Base-by-base conservation (phyloP, 2,888 invertebrate genomes). In the Orthonychiurus folsomi region DNA sequence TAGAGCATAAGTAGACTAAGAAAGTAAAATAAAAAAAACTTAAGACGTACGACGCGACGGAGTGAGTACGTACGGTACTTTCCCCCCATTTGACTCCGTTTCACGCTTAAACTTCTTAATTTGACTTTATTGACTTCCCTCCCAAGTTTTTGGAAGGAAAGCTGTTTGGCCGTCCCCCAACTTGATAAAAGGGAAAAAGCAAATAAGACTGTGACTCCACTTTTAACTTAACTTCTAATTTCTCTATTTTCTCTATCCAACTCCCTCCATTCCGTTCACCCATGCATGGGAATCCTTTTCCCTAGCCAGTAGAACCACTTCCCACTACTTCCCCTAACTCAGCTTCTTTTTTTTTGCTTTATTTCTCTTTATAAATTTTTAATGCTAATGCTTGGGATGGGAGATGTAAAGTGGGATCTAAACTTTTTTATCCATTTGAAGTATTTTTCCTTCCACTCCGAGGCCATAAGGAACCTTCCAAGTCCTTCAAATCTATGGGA, bases 111-210 rank as follows among this genome's bases (percentile, higher is more conserved):
- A 69, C 68, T 71, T 68, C 69, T 68, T 71, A 70, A 71, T 71
- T 71, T 70, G 69, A 66, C 68, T 69, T 69, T 69, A 71, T 71
- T 69, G 69, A 71, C 37, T 37, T n/a, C n/a, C n/a, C n/a, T n/a
- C n/a, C n/a, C 37, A 37, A 37, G 37, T 37, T 37, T 37, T 37
- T 37, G 37, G 37, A 37, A 37, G 37, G 37, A 5, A 37, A 37
- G 15, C 9, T 5, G 9, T 37, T 37, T 37, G 15, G 15, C 37
- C 15, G 9, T 37, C 37, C 37, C 37, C 37, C 9, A 9, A 37
- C 37, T 37, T 9, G 37, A 37, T n/a, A n/a, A n/a, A n/a, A n/a
- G n/a, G n/a, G n/a, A n/a, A n/a, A n/a, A n/a, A n/a, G n/a, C n/a
- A n/a, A n/a, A n/a, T n/a, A n/a, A n/a, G n/a, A n/a, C n/a, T n/a